phyloP scores from a whole-genome alignment of 1,140 invertebrate genomes.

The Philopotamus ludificatus region DNA sequence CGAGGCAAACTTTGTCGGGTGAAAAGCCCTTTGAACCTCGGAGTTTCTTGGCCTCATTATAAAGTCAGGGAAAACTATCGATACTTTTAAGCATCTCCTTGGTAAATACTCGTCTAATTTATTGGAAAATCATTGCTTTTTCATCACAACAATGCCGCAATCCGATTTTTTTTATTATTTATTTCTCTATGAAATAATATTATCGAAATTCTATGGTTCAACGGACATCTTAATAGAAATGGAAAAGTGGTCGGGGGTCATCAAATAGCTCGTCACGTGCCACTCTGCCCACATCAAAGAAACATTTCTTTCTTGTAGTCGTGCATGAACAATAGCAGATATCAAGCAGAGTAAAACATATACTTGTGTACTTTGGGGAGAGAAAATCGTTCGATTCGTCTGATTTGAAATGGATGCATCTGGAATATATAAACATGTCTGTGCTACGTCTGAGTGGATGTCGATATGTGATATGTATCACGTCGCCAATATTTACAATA shows the following conservation, averaged over 20 bases:
- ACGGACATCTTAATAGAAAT: too few relatives aligned
- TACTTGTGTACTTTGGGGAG: conserved; percentile 2
- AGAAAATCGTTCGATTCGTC: too few relatives aligned
- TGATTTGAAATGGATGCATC: too few relatives aligned
- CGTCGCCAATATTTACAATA: neutral
- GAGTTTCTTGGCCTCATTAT: conserved; percentile 22
- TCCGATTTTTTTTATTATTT: neutral
- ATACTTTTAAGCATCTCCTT: conserved; percentile 21
- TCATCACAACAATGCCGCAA: neutral
- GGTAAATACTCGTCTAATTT: conserved; percentile 8
- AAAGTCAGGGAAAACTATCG: conserved; percentile 30
- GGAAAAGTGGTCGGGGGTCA: too few relatives aligned
- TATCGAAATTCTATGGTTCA: too few relatives aligned
- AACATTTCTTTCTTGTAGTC: conserved; percentile 23
- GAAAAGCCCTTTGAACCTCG: conserved; percentile 26
- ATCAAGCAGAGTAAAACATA: neutral
- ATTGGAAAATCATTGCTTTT: neutral
- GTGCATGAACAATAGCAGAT: conserved; percentile 6
- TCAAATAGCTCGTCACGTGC: conserved; percentile 14
- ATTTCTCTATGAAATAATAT: neutral
- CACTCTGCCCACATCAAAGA: conserved; percentile 17
- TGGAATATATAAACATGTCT: neutral
- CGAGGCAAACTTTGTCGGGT: conserved; percentile 19
- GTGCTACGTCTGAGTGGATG: neutral
- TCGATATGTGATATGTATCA: neutral